Evolutionary conservation across 2,113 vertebrate species (phyloP).

Genomic region (Nothoprocta perdicaria): DNA sequence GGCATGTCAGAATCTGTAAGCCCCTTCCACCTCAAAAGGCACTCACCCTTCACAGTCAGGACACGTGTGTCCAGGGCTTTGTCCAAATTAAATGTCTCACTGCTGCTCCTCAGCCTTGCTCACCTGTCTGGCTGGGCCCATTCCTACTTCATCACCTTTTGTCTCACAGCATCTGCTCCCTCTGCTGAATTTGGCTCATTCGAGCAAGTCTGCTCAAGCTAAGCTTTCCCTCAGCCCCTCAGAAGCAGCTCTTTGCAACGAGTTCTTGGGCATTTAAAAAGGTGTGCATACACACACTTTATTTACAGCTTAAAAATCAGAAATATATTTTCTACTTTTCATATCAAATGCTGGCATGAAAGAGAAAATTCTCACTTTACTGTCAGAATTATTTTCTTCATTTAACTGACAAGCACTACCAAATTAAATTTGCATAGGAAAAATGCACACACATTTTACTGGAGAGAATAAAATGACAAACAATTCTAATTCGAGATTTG

Average conservation of each 20-base stretch:
- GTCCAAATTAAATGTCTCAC: neutral
- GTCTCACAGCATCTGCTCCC: neutral
- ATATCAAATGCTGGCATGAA: neutral
- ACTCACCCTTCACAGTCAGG: neutral
- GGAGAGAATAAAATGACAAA: slow-evolving; percentile 3
- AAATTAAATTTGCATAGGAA: neutral
- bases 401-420: neutral
- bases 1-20: neutral
- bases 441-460: slow-evolving; percentile 12
- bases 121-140: neutral
- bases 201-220: neutral
- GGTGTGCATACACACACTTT: neutral
- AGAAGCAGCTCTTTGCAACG: neutral
- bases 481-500: neutral
- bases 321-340: neutral
- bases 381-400: neutral
- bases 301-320: neutral
- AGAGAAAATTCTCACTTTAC: neutral
- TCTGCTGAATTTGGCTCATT: neutral
- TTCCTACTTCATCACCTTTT: neutral
- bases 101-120: neutral
- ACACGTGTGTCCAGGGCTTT: neutral
- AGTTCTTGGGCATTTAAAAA: neutral
- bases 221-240: slow-evolving; percentile 18
- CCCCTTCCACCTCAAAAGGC: neutral